A percentile compares a stretch with the other conserved stretches of the same genome.
Conservation (phyloP, 2,113 vertebrate species). For the Plotosus lineatus region DNA sequence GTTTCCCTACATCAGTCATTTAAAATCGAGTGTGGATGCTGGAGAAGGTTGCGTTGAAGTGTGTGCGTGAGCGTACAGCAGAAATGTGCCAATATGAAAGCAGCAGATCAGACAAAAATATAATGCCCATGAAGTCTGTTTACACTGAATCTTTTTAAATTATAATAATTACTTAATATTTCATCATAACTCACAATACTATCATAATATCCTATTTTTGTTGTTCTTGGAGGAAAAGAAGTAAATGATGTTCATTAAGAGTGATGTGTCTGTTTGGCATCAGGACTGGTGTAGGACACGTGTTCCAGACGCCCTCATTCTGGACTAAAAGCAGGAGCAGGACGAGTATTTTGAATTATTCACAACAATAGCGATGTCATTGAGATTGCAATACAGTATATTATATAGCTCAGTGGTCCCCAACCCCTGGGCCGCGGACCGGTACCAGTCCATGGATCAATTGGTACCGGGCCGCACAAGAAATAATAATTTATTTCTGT, state of each 20-base stretch:
- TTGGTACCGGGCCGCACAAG: too few relatives aligned
- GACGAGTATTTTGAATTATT: not conserved
- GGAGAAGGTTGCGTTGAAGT: constrained; percentile 13
- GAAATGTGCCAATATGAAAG: not conserved
- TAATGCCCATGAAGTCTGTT: not conserved
- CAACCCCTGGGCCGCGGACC: too few relatives aligned
- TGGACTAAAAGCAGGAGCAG: not conserved
- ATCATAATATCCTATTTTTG: not conserved
- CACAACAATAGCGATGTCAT: not conserved
- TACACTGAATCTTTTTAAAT: not conserved
- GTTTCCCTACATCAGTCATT: constrained; percentile 2
- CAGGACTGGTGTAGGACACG: not conserved
- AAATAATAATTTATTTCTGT: too few relatives aligned
- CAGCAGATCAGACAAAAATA: not conserved
- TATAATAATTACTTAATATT: not conserved
- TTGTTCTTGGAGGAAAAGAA: not conserved
- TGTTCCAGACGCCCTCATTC: not conserved
- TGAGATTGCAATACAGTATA: not conserved
- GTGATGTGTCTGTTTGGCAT: not conserved
- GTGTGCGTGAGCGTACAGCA: not conserved
- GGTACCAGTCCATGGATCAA: too few relatives aligned
- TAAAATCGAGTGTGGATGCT: constrained; percentile 39
- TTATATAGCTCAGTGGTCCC: not conserved
- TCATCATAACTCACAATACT: not conserved
- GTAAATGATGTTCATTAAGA: not conserved